Base-by-base conservation (phyloP, 92 coral and sea anemone species). In the Bergia puertoricense region DNA sequence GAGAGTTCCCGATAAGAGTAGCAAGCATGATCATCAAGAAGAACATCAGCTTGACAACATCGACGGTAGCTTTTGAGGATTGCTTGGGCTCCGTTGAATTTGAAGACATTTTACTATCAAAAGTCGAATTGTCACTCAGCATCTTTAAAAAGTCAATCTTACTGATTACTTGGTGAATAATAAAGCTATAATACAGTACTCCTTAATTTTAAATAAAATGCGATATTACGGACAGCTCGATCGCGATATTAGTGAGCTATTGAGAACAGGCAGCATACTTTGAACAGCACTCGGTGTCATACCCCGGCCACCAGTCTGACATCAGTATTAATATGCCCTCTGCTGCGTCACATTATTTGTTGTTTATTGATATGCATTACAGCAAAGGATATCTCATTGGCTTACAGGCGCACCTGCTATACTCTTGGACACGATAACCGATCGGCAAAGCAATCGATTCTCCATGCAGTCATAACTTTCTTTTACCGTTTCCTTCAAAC, bases 1-100 rank as follows among this genome's bases (percentile, higher is more conserved):
- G 79, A 66, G 84, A 66, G 78, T 96, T 96, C 8, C 99, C 99
- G 7, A 89, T 85, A 44, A 95, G 23, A 4, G 99, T 93, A 4
- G 96, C 92, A 0, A 85, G 37, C 46, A 96, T 96, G 0, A 94
- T 90, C 2, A 85, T 9, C 20, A 84, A 43, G 90, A 95, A 95
- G 22, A 90, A 89, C 48, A 80, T 37, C 46, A 90, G 85, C 77
- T 95, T 89, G 74, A 86, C 80, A 45, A 76, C 89, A 37, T 88
- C 74, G 2, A 88, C 79, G 3, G 81, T 90, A 10, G n/a, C 56
- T 18, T 6, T 71, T 8, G 68, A 2, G 10, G 8, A 11, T 44
- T 71, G 79, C 38, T 30, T 69, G 14, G 45, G 9, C 46, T 69
- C 65, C 75, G 87, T 45, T 13, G 40, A 36, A 72, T 84, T 84